Evolutionary conservation across 2,113 vertebrate species (phyloP).

Genomic region (Sturnira hondurensis): DNA sequence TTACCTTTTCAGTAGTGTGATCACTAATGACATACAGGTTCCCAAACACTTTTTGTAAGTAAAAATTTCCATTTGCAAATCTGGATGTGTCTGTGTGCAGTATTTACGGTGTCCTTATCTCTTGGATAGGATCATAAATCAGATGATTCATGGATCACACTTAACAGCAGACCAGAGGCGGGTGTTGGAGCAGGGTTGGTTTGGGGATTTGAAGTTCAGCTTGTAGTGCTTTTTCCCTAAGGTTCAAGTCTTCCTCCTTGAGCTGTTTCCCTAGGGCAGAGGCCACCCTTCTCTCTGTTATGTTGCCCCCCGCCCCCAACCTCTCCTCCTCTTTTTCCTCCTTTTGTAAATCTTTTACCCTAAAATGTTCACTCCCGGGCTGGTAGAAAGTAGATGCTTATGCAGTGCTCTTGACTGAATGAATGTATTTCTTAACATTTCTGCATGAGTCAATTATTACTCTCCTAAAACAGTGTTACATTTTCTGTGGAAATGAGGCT

Average conservation of each 20-base stretch:
- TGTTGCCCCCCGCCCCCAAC: not conserved
- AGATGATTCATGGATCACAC: not conserved
- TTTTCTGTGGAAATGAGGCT: not conserved
- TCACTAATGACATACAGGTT: not conserved
- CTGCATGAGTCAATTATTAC: not conserved
- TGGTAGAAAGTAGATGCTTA: not conserved
- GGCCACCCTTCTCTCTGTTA: not conserved
- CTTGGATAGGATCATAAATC: not conserved
- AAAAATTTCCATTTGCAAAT: conserved; percentile 46
- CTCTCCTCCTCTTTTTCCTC: no score
- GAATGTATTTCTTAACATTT: conserved; percentile 4
- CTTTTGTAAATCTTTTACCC: not conserved
- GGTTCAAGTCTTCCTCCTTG: not conserved
- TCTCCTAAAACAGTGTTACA: not conserved
- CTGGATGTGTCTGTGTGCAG: not conserved
- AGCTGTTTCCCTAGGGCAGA: not conserved
- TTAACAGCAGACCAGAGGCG: not conserved
- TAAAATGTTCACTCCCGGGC: not conserved
- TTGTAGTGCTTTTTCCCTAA: not conserved
- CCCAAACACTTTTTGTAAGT: not conserved
- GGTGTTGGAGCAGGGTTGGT: not conserved
- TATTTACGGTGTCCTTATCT: conserved; percentile 6
- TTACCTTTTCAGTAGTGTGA: not conserved
- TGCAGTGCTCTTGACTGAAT: not conserved
- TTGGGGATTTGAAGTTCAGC: not conserved